These are phyloP conservation scores for Eumerus sabulonum DNA, from an alignment of 2,888 invertebrate genomes.

Conservation along the genomic window DNA sequence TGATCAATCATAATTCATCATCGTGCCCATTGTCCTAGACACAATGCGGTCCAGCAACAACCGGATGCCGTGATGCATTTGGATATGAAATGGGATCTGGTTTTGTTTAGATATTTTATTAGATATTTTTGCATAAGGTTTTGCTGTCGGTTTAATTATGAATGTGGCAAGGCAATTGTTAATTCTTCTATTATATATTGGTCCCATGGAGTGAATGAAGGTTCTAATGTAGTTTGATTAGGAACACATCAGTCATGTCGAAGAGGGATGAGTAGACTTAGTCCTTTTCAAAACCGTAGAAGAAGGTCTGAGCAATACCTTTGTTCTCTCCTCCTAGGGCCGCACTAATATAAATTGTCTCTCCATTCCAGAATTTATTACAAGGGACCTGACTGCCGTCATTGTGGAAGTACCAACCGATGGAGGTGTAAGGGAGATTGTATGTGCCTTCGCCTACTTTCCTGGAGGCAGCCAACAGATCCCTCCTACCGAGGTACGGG, in stretches of 20 bases:
- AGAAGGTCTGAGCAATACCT: no score
- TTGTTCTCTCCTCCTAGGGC: no score
- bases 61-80: constrained; percentile 31
- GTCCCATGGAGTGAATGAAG: constrained; percentile 16
- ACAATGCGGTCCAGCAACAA: neutral
- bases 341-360: no score
- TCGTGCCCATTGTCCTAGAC: constrained; percentile 29
- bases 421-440: no score
- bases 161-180: constrained; percentile 38
- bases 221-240: constrained; percentile 34
- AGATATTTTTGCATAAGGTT: constrained; percentile 44
- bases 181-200: constrained; percentile 16
- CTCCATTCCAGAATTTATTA: no score
- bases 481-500: no score
- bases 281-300: no score
- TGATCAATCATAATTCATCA: constrained; percentile 70
- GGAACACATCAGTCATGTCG: constrained; percentile 48
- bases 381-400: no score
- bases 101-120: constrained; percentile 53
- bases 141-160: constrained; percentile 41
- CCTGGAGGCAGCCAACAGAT: no score
- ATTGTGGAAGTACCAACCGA: no score
- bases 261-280: no score
- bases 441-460: no score
- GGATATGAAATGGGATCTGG: constrained; percentile 51